Base-by-base conservation (phyloP, 2,113 vertebrate genomes). In the Osmerus mordax region DNA sequence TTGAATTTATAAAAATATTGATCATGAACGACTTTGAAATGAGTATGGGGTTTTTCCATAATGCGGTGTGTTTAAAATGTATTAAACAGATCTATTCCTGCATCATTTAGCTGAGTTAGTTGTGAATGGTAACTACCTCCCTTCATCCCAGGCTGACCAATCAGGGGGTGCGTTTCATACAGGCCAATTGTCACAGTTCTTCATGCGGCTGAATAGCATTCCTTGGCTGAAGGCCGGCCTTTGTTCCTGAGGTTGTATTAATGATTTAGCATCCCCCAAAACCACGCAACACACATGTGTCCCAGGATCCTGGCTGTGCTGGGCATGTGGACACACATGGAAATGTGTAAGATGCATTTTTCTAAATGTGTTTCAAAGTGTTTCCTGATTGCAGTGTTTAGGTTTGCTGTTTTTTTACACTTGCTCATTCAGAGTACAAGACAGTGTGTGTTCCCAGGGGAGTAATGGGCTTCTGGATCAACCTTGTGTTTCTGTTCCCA, bases 191-290 rank as follows among this genome's bases (percentile, higher is more conserved):
- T 85, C 75, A 63, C 83, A 74, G 81, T 77, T 73, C 77, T 82
- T 87, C 84, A 86, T 5, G 61, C 77, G 65, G 63, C 71, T 88
- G 87, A 90, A 88, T 84, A 74, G 84, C 80, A 84, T 84, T 85
- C 85, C 78, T 86, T 88, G 18, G 74, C 73, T 73, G 14, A 84
- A 85, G 73, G 69, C 78, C 70, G 41, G 73, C 81, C 85, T 90
- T 86, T 82, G 72, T 86, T 81, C 79, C 67, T 73, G 74, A 72
- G 65, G 78, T 51, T 76, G 79, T 82, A 72, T 74, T 76, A 77
- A 75, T 74, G 74, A 84, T 80, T 78, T 71, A 65, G 60, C 41
- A 73, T 61, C 11, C 0, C 68, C 78, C 64, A 70, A 84, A 87
- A 86, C 87, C 83, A 78, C 84, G 70, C 82, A 64, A 67, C 84